Evolutionary conservation across 2,888 invertebrate genomes (phyloP).

Genomic region (Eledona agricola): DNA sequence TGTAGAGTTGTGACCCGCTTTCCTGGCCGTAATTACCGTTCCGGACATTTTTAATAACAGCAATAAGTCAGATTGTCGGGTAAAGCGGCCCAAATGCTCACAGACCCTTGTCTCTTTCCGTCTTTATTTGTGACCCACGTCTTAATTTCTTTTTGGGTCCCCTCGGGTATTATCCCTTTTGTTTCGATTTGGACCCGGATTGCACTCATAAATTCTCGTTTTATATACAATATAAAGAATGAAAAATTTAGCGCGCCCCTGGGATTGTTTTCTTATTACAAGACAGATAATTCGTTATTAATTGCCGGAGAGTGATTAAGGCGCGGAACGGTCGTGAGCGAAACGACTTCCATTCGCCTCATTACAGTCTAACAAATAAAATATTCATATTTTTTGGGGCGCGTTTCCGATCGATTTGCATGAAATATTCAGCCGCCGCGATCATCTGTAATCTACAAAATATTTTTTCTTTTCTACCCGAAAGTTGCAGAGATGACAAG

Average conservation of each 20-base stretch:
- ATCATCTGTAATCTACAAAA: conserved; percentile 3
- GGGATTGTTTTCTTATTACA: conserved; percentile 19
- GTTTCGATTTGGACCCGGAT: conserved; percentile 7
- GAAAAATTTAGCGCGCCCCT: conserved; percentile 16
- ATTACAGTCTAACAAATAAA: conserved; percentile 13
- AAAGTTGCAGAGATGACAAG: too few species aligned
- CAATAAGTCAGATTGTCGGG: conserved; percentile 20
- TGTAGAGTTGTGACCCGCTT: conserved; percentile 18
- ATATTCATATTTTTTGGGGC: conserved; percentile 21
- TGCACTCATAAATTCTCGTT: conserved; percentile 9
- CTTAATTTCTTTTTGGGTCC: conserved; percentile 13
- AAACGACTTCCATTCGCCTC: neutral
- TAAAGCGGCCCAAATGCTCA: conserved; percentile 20
- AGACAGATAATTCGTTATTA: conserved; percentile 22
- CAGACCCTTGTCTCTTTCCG: neutral
- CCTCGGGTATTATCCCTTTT: conserved; percentile 3
- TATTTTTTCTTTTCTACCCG: too few species aligned
- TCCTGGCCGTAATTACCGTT: conserved; percentile 15
- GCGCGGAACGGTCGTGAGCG: too few species aligned
- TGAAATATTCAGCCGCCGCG: conserved; percentile 8
- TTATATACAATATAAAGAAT: conserved; percentile 17
- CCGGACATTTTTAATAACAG: conserved; percentile 27
- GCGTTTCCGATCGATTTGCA: conserved; percentile 5
- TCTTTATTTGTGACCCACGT: conserved; percentile 1
- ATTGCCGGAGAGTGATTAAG: too few species aligned